Conservation (phyloP, 2,888 invertebrate species). For the Pelosia muscerda region DNA sequence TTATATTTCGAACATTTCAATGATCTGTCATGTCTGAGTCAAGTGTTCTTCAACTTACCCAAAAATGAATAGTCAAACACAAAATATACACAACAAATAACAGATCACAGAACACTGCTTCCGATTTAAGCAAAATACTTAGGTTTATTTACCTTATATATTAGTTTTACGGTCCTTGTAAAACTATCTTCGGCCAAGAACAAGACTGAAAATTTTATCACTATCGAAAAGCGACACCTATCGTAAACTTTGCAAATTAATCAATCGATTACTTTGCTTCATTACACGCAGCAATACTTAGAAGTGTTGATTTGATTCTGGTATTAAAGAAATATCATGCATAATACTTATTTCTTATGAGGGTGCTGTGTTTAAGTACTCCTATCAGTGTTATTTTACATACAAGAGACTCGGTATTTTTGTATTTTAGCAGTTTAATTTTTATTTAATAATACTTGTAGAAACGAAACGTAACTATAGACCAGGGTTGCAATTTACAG, state of each 20-base stretch:
- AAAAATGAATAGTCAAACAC: conserved; percentile 19
- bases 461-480: too few species aligned
- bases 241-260: conserved; percentile 22
- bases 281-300: conserved; percentile 27
- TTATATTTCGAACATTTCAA: conserved; percentile 35
- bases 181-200: conserved; percentile 55
- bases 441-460: too few species aligned
- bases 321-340: too few species aligned
- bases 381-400: too few species aligned
- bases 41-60: conserved; percentile 36
- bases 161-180: conserved; percentile 44
- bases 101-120: conserved; percentile 30
- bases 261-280: conserved; percentile 44
- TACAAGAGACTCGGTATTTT: too few species aligned
- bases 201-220: conserved; percentile 29
- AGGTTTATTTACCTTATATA: conserved; percentile 56
- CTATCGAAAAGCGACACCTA: conserved; percentile 49
- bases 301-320: too few species aligned
- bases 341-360: too few species aligned
- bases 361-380: too few species aligned
- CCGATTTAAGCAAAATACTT: conserved; percentile 19
- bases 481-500: too few species aligned
- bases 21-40: conserved; percentile 33
- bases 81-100: conserved; percentile 18
- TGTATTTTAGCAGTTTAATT: too few species aligned